These are phyloP conservation scores for Trilocha varians DNA, from an alignment of 2,888 invertebrate genomes.

Conservation along the genomic window DNA sequence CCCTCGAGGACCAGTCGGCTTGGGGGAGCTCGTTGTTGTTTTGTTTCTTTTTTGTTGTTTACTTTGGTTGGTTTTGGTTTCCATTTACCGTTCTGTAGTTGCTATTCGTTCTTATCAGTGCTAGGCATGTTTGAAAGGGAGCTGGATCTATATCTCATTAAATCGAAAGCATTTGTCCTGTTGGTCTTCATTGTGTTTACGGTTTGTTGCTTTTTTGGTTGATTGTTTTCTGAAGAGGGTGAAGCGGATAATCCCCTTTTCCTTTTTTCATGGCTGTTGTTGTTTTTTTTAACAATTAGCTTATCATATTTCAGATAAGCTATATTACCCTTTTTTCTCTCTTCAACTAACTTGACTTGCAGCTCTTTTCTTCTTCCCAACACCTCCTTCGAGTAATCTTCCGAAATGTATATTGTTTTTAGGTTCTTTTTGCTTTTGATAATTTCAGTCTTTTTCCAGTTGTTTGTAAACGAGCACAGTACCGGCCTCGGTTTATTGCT, in stretches of 20 bases:
- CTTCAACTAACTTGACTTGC: neutral
- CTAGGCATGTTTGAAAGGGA: conserved; percentile 12
- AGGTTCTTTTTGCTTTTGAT: too few species aligned
- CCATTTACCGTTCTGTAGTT: conserved; percentile 14
- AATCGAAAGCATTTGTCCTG: conserved; percentile 16
- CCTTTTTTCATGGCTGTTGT: too few species aligned
- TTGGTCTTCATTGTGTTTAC: conserved; percentile 8
- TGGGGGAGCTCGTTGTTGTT: conserved; percentile 1
- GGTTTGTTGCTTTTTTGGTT: conserved; percentile 12
- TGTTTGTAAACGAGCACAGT: too few species aligned
- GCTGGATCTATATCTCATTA: conserved; percentile 15
- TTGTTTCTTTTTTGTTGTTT: neutral
- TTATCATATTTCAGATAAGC: neutral
- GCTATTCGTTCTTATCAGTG: conserved; percentile 17
- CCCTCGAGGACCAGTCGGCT: conserved; percentile 1
- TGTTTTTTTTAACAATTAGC: neutral
- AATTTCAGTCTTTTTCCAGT: too few species aligned
- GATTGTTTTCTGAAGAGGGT: conserved; percentile 1
- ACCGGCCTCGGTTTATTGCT: too few species aligned
- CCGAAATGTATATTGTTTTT: too few species aligned
- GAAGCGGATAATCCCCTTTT: neutral
- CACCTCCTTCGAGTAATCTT: too few species aligned
- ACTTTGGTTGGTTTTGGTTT: too few species aligned
- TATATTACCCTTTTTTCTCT: neutral
- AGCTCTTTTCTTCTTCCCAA: neutral